Base-by-base conservation (phyloP, 2,888 invertebrate species). In the Caradrina kadenii region DNA sequence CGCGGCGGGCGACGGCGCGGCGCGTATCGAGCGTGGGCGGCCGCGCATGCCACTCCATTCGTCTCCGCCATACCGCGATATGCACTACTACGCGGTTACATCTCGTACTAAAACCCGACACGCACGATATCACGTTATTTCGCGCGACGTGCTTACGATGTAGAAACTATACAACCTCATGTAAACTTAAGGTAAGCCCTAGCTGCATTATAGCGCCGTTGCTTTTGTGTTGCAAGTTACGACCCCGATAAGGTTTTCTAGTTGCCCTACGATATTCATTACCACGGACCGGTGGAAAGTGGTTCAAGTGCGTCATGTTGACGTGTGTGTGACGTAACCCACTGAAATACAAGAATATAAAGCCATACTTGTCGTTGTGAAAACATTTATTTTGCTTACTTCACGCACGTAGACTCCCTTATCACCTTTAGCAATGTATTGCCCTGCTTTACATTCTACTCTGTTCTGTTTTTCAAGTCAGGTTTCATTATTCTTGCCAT, bases 21-120 rank as follows among this genome's bases (percentile, higher is more conserved):
- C 86, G 86, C 76, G 78, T 95, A 95, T 95, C 93, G 95, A 95
- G 86, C 95, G 95, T 95, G 93, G 94, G 94, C 93, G 94, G 89
- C 74, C 91, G 94, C 91, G 90, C 91, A 91, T 93, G 92, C 80
- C 89, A 86, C 82, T 84, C 83, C 86, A 83, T 80, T 80, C 80
- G 86, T 81, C 85, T 84, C 82, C 83, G 84, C 87, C 87, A 78
- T 83, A 84, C 86, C 86, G 89, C 90, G 91, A 87, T 83, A 90
- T 91, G 92, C 89, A 90, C 87, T 83, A 85, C 88, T 89, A 89
- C 88, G 87, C 88, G 87, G 75, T 73, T 73, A 81, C 81, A 77
- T 83, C 87, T 81, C 84, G 80, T 82, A 84, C 79, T 81, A 81
- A 83, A 87, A 83, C 82, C 76, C 79, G 74, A 83, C 81, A 85